Base-by-base conservation (phyloP, 2,113 vertebrate genomes). In the Corythornis cristatus region DNA sequence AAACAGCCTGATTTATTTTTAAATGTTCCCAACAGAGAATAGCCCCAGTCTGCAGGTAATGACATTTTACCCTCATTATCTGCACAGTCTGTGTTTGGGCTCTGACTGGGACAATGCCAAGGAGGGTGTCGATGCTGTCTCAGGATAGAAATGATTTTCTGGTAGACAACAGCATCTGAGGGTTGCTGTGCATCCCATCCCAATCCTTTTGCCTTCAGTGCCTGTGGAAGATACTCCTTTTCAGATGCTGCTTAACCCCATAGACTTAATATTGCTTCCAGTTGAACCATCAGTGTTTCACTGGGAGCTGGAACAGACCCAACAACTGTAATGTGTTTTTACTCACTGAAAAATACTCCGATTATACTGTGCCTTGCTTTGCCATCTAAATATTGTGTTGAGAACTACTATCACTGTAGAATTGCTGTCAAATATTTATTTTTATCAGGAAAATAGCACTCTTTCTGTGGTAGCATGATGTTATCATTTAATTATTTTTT, bases 401-500 rank as follows among this genome's bases (percentile, higher is more conserved):
- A 66, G n/a, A 95, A 90, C 82, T 89, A 87, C 48, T 94, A 85
- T 89, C 81, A 90, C 50, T 53, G 31, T 84, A 88, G 58, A 95
- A 89, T 57, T 94, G 72, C 87, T 96, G 78, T 93, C 72, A 94
- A 96, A 93, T 93, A 92, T 83, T 92, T 92, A 76, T 91, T 96
- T 94, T 87, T 92, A 88, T 84, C 79, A 73, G 82, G 71, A 74
- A 91, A 95, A 96, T 53, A 85, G 56, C 48, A 67, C 75, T 64
- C 67, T 28, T 83, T 83, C 68, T 88, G 56, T 66, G 85, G 83
- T 43, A 92, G 67, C 46, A 71, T 42, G 94, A 91, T 96, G 84
- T 88, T 94, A 94, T 96, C 90, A 89, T 92, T 96, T 94, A 96
- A 95, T 96, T 96, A 96, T 95, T 96, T 95, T 95, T 94, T 93